A percentile compares a stretch with the other conserved stretches of the same genome.
These are phyloP conservation scores for Aphidius ervi DNA, from an alignment of 1,140 invertebrate genomes.

Conservation along the genomic window DNA sequence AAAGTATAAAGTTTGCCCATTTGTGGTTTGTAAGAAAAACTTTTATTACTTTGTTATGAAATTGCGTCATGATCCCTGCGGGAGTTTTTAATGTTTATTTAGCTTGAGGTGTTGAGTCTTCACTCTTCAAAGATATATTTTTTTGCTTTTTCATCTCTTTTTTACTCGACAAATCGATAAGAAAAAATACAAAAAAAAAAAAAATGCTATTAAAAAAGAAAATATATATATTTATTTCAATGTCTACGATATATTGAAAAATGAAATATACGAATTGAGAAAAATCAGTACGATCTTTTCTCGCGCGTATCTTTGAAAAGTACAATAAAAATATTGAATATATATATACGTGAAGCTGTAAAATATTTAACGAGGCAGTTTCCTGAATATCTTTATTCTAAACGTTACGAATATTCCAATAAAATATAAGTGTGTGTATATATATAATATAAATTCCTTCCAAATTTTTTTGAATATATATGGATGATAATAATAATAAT, in stretches of 20 bases:
- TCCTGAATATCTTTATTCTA: constrained; percentile 43
- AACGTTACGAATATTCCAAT: constrained; percentile 50
- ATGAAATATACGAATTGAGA: background rate
- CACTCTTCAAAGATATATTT: constrained; percentile 21
- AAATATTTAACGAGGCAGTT: constrained; percentile 51
- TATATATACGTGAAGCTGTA: constrained; percentile 38
- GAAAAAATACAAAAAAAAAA: background rate
- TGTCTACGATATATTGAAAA: background rate
- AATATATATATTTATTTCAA: too few species aligned
- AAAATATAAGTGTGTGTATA: constrained; percentile 34
- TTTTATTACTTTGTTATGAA: constrained; percentile 27
- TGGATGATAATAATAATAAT: background rate
- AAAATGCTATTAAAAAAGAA: background rate
- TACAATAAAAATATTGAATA: constrained; percentile 9
- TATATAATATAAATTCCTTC: constrained; percentile 31
- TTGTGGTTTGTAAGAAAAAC: constrained; percentile 21
- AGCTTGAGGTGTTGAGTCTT: constrained; percentile 6
- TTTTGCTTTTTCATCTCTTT: background rate
- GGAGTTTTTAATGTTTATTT: constrained; percentile 13
- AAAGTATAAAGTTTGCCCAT: constrained; percentile 25
- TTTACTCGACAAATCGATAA: background rate
- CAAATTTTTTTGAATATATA: background rate
- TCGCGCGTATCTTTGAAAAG: too few species aligned
- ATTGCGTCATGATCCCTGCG: constrained; percentile 16
- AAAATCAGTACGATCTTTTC: too few species aligned